A percentile compares a stretch with the other conserved stretches of the same genome.
phyloP scores from a whole-genome alignment of 2,797 vertebrate genomes.

The Microtus obscurus region DNA sequence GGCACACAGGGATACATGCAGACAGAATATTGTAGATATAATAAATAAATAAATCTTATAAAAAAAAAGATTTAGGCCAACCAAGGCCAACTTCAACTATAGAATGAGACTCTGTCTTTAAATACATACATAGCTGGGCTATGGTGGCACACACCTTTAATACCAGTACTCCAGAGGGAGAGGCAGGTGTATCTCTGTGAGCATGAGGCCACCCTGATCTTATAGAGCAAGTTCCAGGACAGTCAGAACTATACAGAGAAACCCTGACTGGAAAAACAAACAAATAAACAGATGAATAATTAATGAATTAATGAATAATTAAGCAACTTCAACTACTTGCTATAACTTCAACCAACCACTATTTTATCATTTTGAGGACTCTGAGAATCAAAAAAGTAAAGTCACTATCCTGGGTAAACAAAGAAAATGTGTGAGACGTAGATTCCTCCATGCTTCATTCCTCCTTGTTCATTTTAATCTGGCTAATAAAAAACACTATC shows the following conservation, averaged over 20 bases:
- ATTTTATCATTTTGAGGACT: background rate
- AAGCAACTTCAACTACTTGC: background rate
- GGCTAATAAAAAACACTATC: background rate
- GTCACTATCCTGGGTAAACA: background rate
- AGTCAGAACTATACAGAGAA: background rate
- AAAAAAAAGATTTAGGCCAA: background rate
- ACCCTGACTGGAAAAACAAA: background rate
- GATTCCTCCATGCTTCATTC: no score
- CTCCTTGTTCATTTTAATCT: slow-evolving; percentile 39
- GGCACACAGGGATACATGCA: no score
- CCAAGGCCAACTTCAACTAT: background rate
- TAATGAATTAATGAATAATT: background rate
- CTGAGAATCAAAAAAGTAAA: background rate
- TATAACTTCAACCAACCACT: background rate
- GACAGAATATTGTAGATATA: no score
- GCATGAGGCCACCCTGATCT: background rate
- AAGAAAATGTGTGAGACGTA: background rate
- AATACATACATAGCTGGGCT: background rate
- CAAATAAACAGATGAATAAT: background rate
- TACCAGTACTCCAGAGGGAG: background rate
- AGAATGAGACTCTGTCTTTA: background rate
- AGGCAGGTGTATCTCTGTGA: background rate
- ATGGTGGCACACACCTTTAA: no score
- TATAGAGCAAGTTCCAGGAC: background rate
- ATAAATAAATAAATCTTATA: no score